Percentiles rank a stretch among this genome's conserved stretches.
These are phyloP conservation scores for Rhizomys pruinosus DNA, from an alignment of 2,113 vertebrate species.

Conservation along the genomic window DNA sequence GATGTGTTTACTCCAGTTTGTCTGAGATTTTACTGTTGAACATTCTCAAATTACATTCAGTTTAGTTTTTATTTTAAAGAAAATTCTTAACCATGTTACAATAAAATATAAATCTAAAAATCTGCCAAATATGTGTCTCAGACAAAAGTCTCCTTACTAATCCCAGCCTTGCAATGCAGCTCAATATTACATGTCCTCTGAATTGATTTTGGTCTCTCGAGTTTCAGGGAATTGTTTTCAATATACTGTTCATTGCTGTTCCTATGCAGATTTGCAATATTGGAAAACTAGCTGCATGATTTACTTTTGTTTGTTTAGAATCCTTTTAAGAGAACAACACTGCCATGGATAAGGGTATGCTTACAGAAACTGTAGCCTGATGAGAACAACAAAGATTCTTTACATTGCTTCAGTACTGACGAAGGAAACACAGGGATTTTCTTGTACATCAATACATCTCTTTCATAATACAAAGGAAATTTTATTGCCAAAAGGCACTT, in stretches of 20 bases:
- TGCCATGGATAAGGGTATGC: conserved; percentile 4
- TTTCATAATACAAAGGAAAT: conserved; percentile 47
- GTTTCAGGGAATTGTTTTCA: conserved; percentile 66
- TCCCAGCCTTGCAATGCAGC: not conserved
- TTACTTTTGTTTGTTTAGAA: conserved; percentile 58
- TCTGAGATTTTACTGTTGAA: conserved; percentile 29
- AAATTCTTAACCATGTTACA: conserved; percentile 43
- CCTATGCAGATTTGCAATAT: conserved; percentile 34
- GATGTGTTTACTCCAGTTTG: not conserved
- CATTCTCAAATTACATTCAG: not conserved
- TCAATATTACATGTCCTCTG: conserved; percentile 15
- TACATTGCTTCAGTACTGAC: conserved; percentile 56
- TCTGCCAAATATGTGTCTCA: conserved; percentile 44
- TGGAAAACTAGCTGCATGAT: conserved; percentile 50
- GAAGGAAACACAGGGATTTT: conserved; percentile 44
- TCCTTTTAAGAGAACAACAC: conserved; percentile 45
- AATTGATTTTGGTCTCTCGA: conserved; percentile 52
- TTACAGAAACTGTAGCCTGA: conserved; percentile 11
- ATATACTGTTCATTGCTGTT: conserved; percentile 40
- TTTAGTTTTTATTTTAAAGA: conserved; percentile 61
- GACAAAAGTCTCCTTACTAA: not conserved
- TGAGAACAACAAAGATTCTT: not conserved
- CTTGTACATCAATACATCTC: conserved; percentile 11
- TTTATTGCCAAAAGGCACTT: conserved; percentile 10
- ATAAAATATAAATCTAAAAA: conserved; percentile 64